phyloP scores from a whole-genome alignment of 35 echinoderm and acorn worm genomes.

The Apostichopus californicus region DNA sequence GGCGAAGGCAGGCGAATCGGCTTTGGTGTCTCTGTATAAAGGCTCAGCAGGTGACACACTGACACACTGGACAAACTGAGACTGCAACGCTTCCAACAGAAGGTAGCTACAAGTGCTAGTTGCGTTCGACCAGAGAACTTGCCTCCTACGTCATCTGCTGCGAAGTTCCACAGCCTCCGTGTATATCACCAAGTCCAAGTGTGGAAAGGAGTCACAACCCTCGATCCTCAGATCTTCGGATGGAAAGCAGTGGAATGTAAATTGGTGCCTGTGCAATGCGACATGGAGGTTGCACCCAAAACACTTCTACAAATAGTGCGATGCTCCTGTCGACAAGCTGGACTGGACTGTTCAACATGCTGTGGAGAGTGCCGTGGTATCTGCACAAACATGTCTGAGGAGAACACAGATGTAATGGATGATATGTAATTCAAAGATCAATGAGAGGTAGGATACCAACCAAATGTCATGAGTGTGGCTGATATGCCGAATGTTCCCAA shows the following conservation, averaged over 20 bases:
- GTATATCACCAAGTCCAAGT: constrained; percentile 23
- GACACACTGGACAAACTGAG: background rate
- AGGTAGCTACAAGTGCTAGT: constrained; percentile 14
- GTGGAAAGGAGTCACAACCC: background rate
- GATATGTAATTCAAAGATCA: constrained; percentile 34
- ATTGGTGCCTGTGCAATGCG: background rate
- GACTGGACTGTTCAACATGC: constrained; percentile 8
- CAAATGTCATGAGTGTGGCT: too few species aligned
- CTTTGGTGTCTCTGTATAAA: background rate
- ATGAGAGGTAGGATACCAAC: background rate
- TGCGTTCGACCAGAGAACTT: constrained; percentile 6
- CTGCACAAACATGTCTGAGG: constrained; percentile 43
- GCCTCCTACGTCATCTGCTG: constrained; percentile 28
- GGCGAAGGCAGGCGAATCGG: background rate
- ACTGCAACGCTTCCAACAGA: background rate
- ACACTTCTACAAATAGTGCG: constrained; percentile 38
- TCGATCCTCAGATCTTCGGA: background rate
- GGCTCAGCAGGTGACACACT: background rate
- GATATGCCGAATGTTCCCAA: too few species aligned
- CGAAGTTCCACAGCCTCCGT: constrained; percentile 12
- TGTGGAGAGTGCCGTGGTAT: constrained; percentile 35
- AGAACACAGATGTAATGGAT: constrained; percentile 43
- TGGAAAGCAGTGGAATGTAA: background rate
- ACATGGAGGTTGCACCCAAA: background rate
- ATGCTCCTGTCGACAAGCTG: constrained; percentile 52